These are phyloP conservation scores for Aromia moschata DNA, from an alignment of 2,888 invertebrate genomes.

Conservation along the genomic window DNA sequence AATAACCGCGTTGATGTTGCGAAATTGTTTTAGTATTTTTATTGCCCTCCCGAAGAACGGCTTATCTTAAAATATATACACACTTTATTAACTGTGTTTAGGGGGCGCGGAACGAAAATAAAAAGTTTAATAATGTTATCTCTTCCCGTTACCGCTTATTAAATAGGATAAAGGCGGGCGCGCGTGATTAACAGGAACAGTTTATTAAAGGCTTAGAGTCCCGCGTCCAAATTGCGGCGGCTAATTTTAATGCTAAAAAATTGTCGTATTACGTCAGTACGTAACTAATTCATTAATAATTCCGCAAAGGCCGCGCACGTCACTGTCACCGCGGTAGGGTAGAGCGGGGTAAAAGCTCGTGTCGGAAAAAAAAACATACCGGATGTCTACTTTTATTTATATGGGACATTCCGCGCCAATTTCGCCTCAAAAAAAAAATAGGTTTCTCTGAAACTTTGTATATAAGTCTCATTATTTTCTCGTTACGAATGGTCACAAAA, in stretches of 20 bases:
- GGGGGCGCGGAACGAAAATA: not conserved
- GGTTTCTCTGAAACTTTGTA: too few relatives aligned
- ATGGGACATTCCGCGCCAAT: too few relatives aligned
- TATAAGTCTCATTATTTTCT: too few relatives aligned
- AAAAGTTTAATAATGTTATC: constrained; percentile 7
- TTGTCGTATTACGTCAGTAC: not conserved
- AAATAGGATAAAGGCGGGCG: constrained; percentile 3
- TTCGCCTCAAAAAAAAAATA: too few relatives aligned
- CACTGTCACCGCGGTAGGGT: too few relatives aligned
- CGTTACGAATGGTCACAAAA: too few relatives aligned
- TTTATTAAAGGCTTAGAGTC: constrained; percentile 5
- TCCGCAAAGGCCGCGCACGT: not conserved
- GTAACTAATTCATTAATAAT: not conserved
- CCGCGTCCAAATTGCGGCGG: not conserved
- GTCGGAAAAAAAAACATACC: too few relatives aligned
- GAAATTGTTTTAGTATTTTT: constrained; percentile 13
- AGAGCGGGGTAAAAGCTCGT: too few relatives aligned
- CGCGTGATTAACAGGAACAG: constrained; percentile 5
- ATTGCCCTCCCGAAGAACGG: constrained; percentile 3
- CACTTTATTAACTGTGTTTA: constrained; percentile 4
- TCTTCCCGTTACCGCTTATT: not conserved
- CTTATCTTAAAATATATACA: constrained; percentile 11
- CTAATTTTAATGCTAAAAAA: not conserved
- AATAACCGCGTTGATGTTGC: constrained; percentile 5
- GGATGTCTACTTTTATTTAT: too few relatives aligned